Conservation (phyloP, 2,797 vertebrate species). For the Philypnodon macrostomus region DNA sequence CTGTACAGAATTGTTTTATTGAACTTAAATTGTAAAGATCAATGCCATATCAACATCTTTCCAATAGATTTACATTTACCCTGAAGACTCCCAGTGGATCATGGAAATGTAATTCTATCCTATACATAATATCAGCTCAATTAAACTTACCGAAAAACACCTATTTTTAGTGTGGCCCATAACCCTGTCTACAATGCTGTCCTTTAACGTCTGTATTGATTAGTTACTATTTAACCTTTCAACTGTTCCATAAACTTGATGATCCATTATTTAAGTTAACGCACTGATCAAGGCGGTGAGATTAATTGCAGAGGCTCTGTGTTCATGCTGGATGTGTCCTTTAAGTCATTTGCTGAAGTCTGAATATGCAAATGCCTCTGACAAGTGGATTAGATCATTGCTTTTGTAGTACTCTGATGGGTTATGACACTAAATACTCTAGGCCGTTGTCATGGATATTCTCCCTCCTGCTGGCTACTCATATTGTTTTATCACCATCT, state of each 20-base stretch:
- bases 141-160: too few species aligned
- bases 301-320: neutral
- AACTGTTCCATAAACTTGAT: neutral
- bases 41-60: too few species aligned
- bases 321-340: conserved; percentile 4
- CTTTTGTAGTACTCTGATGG: conserved; percentile 9
- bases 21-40: too few species aligned
- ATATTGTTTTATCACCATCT: conserved; percentile 10
- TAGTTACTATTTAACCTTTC: too few species aligned
- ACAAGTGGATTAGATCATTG: conserved; percentile 5
- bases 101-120: too few species aligned
- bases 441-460: conserved; percentile 7
- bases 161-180: too few species aligned
- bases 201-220: too few species aligned
- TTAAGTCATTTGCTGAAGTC: conserved; percentile 5
- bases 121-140: too few species aligned
- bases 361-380: conserved; percentile 1
- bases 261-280: neutral
- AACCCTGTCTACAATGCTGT: too few species aligned
- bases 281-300: conserved; percentile 1
- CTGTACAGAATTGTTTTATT: too few species aligned
- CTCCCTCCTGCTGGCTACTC: neutral
- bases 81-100: too few species aligned
- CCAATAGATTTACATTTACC: too few species aligned
- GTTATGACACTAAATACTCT: conserved; percentile 3